Base-by-base conservation (phyloP, 2,888 invertebrate species). In the Drosophila affinis region DNA sequence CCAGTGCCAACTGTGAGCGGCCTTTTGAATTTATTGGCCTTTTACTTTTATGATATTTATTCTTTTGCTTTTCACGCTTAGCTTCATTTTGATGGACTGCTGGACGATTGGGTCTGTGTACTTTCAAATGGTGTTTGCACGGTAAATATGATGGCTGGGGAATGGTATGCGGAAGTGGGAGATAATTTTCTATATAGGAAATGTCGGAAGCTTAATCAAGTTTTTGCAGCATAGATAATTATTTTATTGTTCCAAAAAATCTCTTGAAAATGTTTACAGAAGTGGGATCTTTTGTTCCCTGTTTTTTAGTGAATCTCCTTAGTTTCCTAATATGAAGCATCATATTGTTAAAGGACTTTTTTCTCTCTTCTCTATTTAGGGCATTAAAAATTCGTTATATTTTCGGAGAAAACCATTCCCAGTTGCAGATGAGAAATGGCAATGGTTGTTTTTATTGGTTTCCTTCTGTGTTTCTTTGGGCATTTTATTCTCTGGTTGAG, bases 1-100 rank as follows among this genome's bases (percentile, higher is more conserved):
- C 63, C 53, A 75, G 59, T 62, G 60, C 72, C 69, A 74, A 68
- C 67, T 71, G 39, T 74, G 72, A 63, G 70, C 54, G 74, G 79
- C 60, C 75, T 77, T 80, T 81, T 74, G 77, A 83, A 85, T 88
- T 85, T 85, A 85, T 85, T 88, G 85, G 74, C 88, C 75, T 81
- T 87, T 87, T 71, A 75, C 72, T 84, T 84, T 88, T 88, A 84
- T 80, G 72, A 32, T 68, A 27, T 63, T 67, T 76, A 49, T 56
- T 72, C 72, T 69, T 46, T 61, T 62, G 63, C 59, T 54, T 58
- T 68, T 68, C 46, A 44, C 64, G 54, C 55, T 59, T 49, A 49
- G 51, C 54, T 73, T 67, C 61, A 68, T 34, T 68, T 67, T 51
- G 45, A 67, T 57, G 56, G 45, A 67, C 49, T 68, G n/a, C n/a